These are phyloP conservation scores for Muscicapa adusta DNA, from an alignment of 2,113 vertebrate genomes.

Conservation along the genomic window DNA sequence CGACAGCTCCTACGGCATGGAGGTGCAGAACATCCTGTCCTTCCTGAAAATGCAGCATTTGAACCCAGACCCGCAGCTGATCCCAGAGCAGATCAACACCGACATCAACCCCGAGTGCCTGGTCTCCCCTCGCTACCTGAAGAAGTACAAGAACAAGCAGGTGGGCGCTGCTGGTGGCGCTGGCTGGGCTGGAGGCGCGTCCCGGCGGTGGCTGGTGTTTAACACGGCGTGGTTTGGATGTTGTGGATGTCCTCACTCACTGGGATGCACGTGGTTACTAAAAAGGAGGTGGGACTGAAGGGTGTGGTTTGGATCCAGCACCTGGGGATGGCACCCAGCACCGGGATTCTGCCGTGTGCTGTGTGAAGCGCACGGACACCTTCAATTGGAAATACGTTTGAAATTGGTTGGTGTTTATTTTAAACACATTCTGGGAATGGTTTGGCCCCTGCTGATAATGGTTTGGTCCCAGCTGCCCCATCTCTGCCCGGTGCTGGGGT, in stretches of 20 bases:
- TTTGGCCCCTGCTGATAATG: background rate
- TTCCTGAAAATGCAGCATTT: slow-evolving; percentile 99
- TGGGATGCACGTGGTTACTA: background rate
- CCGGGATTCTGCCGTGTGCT: fast-evolving
- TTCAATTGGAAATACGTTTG: fast-evolving
- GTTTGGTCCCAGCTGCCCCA: background rate
- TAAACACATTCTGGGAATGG: background rate
- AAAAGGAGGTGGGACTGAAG: background rate
- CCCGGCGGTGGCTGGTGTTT: background rate
- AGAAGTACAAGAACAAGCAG: slow-evolving; percentile 99
- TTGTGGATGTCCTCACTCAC: background rate
- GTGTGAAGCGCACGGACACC: fast-evolving
- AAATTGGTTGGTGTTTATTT: background rate
- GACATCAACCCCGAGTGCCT: slow-evolving; percentile 97
- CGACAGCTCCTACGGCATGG: slow-evolving; percentile 94
- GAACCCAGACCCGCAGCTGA: slow-evolving; percentile 94
- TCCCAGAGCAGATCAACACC: slow-evolving; percentile 88
- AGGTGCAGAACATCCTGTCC: slow-evolving; percentile 98
- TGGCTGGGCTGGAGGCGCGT: background rate
- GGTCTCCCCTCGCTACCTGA: slow-evolving; percentile 95
- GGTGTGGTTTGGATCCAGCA: background rate
- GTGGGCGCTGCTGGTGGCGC: slow-evolving; percentile 38
- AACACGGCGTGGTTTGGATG: background rate
- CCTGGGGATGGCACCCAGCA: background rate
- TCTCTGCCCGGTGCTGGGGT: background rate